Conservation (phyloP, 2,797 vertebrate species). For the Caiman crocodilus region DNA sequence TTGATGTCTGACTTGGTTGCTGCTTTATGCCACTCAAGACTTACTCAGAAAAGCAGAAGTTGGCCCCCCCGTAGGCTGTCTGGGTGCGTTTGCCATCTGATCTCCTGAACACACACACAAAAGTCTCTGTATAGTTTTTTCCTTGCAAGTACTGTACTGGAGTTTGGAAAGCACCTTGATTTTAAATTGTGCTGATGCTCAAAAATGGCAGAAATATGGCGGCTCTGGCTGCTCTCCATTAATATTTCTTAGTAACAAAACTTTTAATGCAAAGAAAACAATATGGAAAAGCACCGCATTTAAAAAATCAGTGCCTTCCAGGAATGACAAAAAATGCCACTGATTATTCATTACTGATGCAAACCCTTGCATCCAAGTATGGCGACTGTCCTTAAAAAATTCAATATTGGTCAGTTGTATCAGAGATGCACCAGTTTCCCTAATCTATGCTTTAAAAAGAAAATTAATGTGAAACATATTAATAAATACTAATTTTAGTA, state of each 20-base stretch:
- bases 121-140: constrained; percentile 36
- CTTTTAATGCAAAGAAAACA: constrained; percentile 47
- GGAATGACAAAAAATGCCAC: neutral
- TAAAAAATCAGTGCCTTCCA: neutral
- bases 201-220: constrained; percentile 64
- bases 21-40: constrained; percentile 32
- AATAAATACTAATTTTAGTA: constrained; percentile 46
- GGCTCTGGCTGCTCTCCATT: constrained; percentile 52
- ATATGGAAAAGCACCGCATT: neutral
- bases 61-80: constrained; percentile 51
- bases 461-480: neutral
- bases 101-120: constrained; percentile 67
- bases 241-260: constrained; percentile 37
- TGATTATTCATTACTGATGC: constrained; percentile 1
- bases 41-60: constrained; percentile 42
- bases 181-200: constrained; percentile 51
- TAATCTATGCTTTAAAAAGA: neutral
- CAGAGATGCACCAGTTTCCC: constrained; percentile 6
- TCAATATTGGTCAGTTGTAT: neutral
- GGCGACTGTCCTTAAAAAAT: neutral
- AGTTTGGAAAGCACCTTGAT: constrained; percentile 66
- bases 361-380: neutral
- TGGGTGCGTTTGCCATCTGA: constrained; percentile 68
- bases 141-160: constrained; percentile 60
- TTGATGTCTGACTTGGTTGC: constrained; percentile 58